These are phyloP conservation scores for Artemia sinica DNA, from an alignment of 2,888 invertebrate species.

Conservation along the genomic window DNA sequence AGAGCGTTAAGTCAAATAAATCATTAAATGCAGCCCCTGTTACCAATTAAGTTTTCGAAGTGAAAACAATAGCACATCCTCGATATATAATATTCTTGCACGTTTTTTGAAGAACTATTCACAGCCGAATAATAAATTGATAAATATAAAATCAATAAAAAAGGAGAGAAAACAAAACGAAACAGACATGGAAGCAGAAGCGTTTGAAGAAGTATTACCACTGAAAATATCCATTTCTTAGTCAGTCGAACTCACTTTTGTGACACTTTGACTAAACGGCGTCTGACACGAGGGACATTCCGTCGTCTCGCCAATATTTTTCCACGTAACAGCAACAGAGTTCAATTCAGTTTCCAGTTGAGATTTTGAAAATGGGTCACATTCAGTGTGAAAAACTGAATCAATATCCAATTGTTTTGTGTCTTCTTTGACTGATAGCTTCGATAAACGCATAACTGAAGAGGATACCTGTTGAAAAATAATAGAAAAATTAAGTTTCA, in stretches of 20 bases:
- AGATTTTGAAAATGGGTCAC: background rate
- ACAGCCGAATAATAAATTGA: too few relatives aligned
- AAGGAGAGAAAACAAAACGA: too few relatives aligned
- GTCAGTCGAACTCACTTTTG: constrained; percentile 10
- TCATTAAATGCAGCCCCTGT: too few relatives aligned
- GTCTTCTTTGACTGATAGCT: constrained; percentile 10
- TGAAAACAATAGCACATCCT: too few relatives aligned
- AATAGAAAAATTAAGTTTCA: background rate
- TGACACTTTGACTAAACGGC: constrained; percentile 11
- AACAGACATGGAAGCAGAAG: too few relatives aligned
- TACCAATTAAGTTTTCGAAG: too few relatives aligned
- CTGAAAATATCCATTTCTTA: background rate
- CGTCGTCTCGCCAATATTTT: background rate
- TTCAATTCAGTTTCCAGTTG: constrained; percentile 5
- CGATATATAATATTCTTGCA: too few relatives aligned
- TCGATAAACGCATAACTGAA: constrained; percentile 2
- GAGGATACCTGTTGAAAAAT: background rate
- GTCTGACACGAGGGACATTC: constrained; percentile 9
- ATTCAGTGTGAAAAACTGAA: background rate
- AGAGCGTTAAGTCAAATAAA: too few relatives aligned
- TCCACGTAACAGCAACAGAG: constrained; percentile 1
- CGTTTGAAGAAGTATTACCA: too few relatives aligned
- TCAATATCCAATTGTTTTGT: background rate
- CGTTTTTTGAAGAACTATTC: too few relatives aligned
- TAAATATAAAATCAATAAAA: too few relatives aligned